A percentile compares a stretch with the other conserved stretches of the same genome.
phyloP scores from a whole-genome alignment of 1,140 invertebrate species.

The Drosophila willistoni region DNA sequence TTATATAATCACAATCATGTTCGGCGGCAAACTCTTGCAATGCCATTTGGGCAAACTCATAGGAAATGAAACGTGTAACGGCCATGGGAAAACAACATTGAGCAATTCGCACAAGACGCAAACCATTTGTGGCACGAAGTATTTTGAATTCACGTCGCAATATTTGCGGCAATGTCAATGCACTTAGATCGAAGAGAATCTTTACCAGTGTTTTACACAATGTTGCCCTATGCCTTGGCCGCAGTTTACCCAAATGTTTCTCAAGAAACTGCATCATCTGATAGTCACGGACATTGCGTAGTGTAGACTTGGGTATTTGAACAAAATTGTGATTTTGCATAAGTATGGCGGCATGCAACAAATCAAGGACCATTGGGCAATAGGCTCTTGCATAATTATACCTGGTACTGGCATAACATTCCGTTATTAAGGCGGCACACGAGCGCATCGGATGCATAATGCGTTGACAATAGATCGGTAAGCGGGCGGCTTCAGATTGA shows the following conservation, averaged over 20 bases:
- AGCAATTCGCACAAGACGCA: slow-evolving; percentile 85
- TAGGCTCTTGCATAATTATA: slow-evolving; percentile 12
- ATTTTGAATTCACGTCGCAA: slow-evolving; percentile 84
- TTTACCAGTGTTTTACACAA: slow-evolving; percentile 84
- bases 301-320: slow-evolving; percentile 84
- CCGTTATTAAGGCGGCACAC: slow-evolving; percentile 86
- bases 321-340: slow-evolving; percentile 88
- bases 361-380: slow-evolving; percentile 60
- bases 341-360: slow-evolving; percentile 87
- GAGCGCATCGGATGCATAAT: slow-evolving; percentile 87
- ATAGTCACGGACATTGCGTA: slow-evolving; percentile 77
- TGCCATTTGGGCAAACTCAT: slow-evolving; percentile 76
- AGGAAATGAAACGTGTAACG: slow-evolving; percentile 84
- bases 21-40: slow-evolving; percentile 83
- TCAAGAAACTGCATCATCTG: slow-evolving; percentile 37
- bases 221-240: slow-evolving; percentile 57
- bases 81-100: slow-evolving; percentile 84
- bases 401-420: slow-evolving; percentile 62
- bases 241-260: slow-evolving; percentile 83
- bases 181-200: slow-evolving; percentile 85
- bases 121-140: slow-evolving; percentile 84
- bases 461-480: slow-evolving; percentile 72
- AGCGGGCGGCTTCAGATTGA: slow-evolving; percentile 83
- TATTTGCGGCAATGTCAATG: slow-evolving; percentile 78
- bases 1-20: slow-evolving; percentile 75